Percentiles rank a stretch among this genome's conserved stretches.
phyloP scores from a whole-genome alignment of 2,888 invertebrate genomes.

The Stenodema calcarata region DNA sequence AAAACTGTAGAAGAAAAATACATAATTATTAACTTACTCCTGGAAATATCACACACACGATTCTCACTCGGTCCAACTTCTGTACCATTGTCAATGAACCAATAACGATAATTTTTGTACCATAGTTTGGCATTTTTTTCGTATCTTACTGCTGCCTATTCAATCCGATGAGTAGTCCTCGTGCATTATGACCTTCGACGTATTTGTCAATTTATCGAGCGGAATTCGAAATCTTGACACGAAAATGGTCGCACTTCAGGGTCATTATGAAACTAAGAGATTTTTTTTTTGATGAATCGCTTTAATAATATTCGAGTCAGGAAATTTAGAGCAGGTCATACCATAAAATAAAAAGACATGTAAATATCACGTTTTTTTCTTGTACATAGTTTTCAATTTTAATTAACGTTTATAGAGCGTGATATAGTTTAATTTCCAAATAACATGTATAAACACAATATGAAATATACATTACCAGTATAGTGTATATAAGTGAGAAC shows the following conservation, averaged over 20 bases:
- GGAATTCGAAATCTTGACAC: not conserved
- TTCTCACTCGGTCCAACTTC: not conserved
- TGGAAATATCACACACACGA: too few species aligned
- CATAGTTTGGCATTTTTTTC: not conserved
- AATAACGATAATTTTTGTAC: not conserved
- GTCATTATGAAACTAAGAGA: not conserved
- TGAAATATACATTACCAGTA: slow-evolving; percentile 9
- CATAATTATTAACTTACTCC: too few species aligned
- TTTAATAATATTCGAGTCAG: slow-evolving; percentile 24
- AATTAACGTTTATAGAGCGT: slow-evolving; percentile 19
- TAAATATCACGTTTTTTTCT: slow-evolving; percentile 39
- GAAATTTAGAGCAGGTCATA: slow-evolving; percentile 15
- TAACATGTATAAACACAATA: slow-evolving; percentile 26
- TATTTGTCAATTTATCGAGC: not conserved
- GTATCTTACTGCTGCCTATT: not conserved
- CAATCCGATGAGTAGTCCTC: not conserved
- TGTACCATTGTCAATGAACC: not conserved
- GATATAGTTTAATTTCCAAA: slow-evolving; percentile 17
- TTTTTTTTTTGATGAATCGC: not conserved
- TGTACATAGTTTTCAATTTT: slow-evolving; percentile 37
- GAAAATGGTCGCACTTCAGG: not conserved
- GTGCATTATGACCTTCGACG: not conserved
- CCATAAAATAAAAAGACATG: slow-evolving; percentile 32
- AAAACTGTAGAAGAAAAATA: too few species aligned
- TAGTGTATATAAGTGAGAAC: slow-evolving; percentile 26